These are phyloP conservation scores for Caenorhabditis brenneri DNA, from an alignment of 1,140 invertebrate species.

Conservation along the genomic window DNA sequence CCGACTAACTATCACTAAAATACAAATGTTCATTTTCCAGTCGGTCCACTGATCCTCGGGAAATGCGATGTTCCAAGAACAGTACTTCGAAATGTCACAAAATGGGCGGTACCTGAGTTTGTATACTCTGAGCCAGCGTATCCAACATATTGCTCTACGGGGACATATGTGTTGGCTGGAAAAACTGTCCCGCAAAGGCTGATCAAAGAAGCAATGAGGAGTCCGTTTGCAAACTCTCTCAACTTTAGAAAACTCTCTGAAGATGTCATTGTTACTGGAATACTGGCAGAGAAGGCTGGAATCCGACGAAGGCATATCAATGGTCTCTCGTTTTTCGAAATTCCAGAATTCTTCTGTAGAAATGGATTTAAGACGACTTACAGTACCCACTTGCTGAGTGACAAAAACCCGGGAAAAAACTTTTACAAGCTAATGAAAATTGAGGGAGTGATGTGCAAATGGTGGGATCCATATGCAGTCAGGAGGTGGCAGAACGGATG, in stretches of 20 bases:
- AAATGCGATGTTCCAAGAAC: constrained; percentile 31
- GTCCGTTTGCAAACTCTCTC: constrained; percentile 5
- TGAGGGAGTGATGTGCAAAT: background rate
- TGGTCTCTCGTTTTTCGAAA: constrained; percentile 12
- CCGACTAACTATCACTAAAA: too few species aligned
- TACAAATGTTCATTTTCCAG: constrained; percentile 25
- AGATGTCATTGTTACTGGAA: constrained; percentile 47
- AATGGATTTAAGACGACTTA: constrained; percentile 26
- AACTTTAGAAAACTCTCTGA: constrained; percentile 46
- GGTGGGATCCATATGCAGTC: constrained; percentile 31
- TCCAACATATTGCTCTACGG: constrained; percentile 48
- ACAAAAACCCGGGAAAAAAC: background rate
- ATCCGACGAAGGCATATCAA: background rate
- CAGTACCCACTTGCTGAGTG: background rate
- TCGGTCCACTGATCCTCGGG: constrained; percentile 43
- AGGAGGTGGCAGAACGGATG: background rate
- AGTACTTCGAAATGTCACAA: constrained; percentile 19
- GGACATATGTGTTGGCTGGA: constrained; percentile 45
- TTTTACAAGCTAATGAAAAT: constrained; percentile 20
- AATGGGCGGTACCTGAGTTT: constrained; percentile 45
- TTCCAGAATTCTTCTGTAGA: constrained; percentile 37
- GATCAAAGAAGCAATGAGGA: constrained; percentile 12
- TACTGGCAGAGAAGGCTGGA: constrained; percentile 38
- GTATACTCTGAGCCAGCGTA: constrained; percentile 1
- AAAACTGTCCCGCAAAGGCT: constrained; percentile 21